A percentile compares a stretch with the other conserved stretches of the same genome.
Evolutionary conservation across 2,113 vertebrate genomes (phyloP).

Genomic region (Progne subis): DNA sequence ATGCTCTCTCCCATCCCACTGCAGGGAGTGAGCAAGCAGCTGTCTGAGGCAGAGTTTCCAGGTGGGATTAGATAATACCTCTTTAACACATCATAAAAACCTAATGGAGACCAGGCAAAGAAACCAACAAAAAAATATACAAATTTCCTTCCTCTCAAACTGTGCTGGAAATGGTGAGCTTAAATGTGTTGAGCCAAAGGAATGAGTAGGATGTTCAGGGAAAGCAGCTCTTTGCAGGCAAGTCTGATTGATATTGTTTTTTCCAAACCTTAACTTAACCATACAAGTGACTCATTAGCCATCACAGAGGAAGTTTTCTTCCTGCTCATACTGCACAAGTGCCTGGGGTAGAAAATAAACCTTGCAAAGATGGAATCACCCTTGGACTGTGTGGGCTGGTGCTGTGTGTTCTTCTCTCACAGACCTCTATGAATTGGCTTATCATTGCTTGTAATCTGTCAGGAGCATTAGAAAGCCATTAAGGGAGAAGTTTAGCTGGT

Average conservation of each 20-base stretch:
- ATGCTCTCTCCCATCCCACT: not conserved
- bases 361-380: not conserved
- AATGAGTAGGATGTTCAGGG: rapidly evolving
- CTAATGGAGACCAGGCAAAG: not conserved
- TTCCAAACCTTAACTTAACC: not conserved
- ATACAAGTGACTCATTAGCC: not conserved
- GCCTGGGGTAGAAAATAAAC: not conserved
- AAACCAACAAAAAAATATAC: not conserved
- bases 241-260: rapidly evolving
- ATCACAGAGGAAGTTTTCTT: not conserved
- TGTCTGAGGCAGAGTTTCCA: not conserved
- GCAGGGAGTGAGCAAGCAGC: not conserved
- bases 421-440: not conserved
- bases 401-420: not conserved
- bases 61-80: not conserved
- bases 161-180: not conserved
- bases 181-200: not conserved
- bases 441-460: not conserved
- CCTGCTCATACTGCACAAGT: not conserved
- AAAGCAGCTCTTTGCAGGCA: not conserved
- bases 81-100: not conserved
- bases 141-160: not conserved
- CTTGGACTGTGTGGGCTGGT: not conserved
- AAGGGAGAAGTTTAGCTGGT: not conserved
- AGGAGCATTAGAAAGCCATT: not conserved